A percentile compares a stretch with the other conserved stretches of the same genome.
Conservation (phyloP, 2,888 invertebrate genomes). For the Brachypalpus laphriformis region DNA sequence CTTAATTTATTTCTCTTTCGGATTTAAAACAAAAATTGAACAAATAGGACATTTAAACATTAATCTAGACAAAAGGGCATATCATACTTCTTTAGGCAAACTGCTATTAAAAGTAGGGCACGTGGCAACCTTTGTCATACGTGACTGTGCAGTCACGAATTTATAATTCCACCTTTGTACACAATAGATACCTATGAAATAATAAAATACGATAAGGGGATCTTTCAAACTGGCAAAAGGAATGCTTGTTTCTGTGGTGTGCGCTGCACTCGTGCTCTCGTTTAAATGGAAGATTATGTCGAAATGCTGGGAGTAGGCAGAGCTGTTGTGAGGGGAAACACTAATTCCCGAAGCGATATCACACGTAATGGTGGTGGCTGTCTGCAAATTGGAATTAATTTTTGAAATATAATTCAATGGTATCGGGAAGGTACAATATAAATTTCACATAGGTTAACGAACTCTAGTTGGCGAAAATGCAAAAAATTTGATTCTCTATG, state of each 20-base stretch:
- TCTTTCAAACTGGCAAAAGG: neutral
- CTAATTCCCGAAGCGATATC: neutral
- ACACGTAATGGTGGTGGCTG: neutral
- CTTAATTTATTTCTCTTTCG: neutral
- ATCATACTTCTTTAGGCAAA: neutral
- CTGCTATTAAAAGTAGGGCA: neutral
- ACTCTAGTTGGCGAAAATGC: neutral
- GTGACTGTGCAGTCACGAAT: neutral
- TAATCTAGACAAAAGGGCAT: neutral
- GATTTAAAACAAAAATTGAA: too few relatives aligned
- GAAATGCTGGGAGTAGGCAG: neutral
- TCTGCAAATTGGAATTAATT: neutral
- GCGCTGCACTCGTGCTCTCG: neutral
- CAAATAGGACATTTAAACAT: neutral
- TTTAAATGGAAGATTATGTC: neutral
- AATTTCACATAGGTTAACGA: neutral
- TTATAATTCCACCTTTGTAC: neutral
- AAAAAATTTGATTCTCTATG: too few relatives aligned
- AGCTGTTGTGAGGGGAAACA: neutral
- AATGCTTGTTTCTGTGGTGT: neutral
- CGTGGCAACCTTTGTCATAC: neutral
- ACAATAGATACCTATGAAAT: neutral
- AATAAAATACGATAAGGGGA: neutral
- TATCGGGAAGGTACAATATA: neutral
- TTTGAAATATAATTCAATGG: neutral